phyloP scores from a whole-genome alignment of 2,113 vertebrate species.

The Fregetta grallaria region DNA sequence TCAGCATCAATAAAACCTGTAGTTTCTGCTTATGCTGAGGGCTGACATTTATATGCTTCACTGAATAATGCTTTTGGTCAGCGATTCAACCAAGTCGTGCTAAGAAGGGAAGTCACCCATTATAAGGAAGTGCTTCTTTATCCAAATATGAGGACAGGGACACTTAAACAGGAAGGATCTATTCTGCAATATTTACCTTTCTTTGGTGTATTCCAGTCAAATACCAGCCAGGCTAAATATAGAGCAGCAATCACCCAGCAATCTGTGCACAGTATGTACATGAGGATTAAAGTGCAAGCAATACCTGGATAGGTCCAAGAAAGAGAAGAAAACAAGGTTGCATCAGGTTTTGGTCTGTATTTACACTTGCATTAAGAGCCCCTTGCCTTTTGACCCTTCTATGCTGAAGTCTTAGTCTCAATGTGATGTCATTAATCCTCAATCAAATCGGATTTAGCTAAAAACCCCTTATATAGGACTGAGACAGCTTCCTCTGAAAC shows the following conservation, averaged over 20 bases:
- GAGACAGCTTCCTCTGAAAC: background rate
- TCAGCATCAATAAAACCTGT: background rate
- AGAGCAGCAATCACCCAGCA: constrained; percentile 89
- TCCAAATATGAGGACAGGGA: background rate
- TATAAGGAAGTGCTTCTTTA: background rate
- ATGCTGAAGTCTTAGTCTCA: background rate
- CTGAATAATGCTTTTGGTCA: background rate
- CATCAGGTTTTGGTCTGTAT: background rate
- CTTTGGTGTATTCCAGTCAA: constrained; percentile 97
- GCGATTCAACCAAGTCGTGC: background rate
- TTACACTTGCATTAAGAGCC: background rate
- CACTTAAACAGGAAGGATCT: background rate
- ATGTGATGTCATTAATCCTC: background rate
- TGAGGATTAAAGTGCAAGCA: constrained; percentile 81
- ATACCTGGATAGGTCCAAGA: constrained; percentile 71
- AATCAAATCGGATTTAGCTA: background rate
- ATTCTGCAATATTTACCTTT: constrained; percentile 76
- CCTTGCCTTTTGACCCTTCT: background rate
- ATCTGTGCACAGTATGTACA: constrained; percentile 94
- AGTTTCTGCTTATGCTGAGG: background rate
- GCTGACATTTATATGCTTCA: background rate
- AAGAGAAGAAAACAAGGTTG: background rate
- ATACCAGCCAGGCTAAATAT: constrained; percentile 91
- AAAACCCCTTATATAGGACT: background rate
- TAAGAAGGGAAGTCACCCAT: background rate